Conservation (phyloP, 2,888 invertebrate genomes). For the Brachyptera putata region DNA sequence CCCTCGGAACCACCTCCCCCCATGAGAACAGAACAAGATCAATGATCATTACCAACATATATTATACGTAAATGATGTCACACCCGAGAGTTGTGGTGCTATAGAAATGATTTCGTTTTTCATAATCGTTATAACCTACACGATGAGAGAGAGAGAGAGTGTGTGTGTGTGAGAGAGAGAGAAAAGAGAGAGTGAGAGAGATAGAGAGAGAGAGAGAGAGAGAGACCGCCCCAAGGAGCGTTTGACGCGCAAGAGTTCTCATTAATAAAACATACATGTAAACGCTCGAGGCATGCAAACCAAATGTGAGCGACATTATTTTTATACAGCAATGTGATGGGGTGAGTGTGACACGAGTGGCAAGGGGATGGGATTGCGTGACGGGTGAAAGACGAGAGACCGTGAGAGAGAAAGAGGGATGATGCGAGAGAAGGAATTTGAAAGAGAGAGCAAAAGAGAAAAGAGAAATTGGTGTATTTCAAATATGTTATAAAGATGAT, state of each 20-base stretch:
- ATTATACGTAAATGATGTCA: constrained; percentile 1
- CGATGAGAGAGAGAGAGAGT: too few species aligned
- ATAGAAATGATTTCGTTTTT: not conserved
- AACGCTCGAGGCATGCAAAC: not conserved
- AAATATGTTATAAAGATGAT: too few species aligned
- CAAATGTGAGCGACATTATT: not conserved
- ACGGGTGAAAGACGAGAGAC: not conserved
- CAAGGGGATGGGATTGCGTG: not conserved
- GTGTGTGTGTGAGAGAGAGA: too few species aligned
- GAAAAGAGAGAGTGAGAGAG: too few species aligned
- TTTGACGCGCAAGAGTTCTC: not conserved
- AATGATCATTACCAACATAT: not conserved
- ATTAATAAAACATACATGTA: constrained; percentile 6
- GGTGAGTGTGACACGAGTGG: too few species aligned
- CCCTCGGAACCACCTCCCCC: not conserved
- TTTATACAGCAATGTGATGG: too few species aligned
- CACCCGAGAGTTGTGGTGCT: not conserved
- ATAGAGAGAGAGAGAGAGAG: too few species aligned
- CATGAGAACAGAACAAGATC: not conserved
- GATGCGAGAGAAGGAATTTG: not conserved
- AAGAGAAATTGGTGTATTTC: too few species aligned
- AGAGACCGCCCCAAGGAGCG: not conserved
- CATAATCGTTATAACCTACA: not conserved
- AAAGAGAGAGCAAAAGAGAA: not conserved
- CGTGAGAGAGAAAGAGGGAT: not conserved